phyloP scores from a whole-genome alignment of 2,888 invertebrate genomes.

The Euclidia mi region DNA sequence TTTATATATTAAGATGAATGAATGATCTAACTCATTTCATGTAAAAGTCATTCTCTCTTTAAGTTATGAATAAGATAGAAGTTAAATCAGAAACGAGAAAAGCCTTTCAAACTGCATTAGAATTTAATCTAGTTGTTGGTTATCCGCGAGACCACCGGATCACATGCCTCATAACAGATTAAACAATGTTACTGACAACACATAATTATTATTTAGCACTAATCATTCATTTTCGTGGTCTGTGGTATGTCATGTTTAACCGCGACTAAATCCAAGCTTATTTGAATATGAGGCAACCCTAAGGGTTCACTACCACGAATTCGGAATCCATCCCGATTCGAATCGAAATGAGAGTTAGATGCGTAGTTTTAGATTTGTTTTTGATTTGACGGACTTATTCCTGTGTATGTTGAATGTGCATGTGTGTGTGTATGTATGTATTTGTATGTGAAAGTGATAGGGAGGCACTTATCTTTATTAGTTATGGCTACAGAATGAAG shows the following conservation, averaged over 20 bases:
- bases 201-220: neutral
- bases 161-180: too few species aligned
- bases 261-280: neutral
- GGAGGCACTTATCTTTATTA: slow-evolving; percentile 42
- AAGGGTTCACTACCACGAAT: slow-evolving; percentile 21
- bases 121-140: too few species aligned
- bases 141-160: too few species aligned
- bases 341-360: slow-evolving; percentile 36
- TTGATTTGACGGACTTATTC: slow-evolving; percentile 31
- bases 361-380: slow-evolving; percentile 45
- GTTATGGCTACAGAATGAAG: slow-evolving; percentile 11
- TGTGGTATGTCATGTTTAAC: neutral
- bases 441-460: too few species aligned
- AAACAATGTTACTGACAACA: slow-evolving; percentile 6
- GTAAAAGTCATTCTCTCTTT: too few species aligned
- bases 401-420: slow-evolving; percentile 1
- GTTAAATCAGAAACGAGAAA: too few species aligned
- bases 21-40: too few species aligned
- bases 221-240: slow-evolving; percentile 3
- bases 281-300: slow-evolving; percentile 11
- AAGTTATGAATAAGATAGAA: too few species aligned
- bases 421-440: slow-evolving; percentile 8
- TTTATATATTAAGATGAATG: too few species aligned
- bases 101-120: too few species aligned
- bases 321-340: slow-evolving; percentile 30